Evolutionary conservation across 2,888 invertebrate species (phyloP).

Genomic region (Cataglyphis albicans): DNA sequence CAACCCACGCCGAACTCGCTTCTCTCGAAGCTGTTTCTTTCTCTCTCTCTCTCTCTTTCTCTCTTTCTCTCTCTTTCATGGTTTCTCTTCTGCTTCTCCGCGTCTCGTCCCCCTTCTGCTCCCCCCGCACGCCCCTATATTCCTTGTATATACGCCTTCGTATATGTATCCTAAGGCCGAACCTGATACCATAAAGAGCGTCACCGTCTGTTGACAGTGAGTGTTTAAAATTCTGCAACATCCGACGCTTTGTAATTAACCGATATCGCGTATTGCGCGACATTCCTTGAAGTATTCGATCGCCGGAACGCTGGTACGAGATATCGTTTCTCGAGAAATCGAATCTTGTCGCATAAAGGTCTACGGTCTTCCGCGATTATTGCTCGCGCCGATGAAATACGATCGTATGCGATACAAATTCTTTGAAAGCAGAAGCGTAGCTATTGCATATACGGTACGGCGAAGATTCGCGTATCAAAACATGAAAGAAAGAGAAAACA

Average conservation of each 20-base stretch:
- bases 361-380: constrained; percentile 15
- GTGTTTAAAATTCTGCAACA: constrained; percentile 44
- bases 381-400: constrained; percentile 11
- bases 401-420: background rate
- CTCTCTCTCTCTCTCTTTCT: background rate
- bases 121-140: background rate
- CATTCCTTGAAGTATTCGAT: background rate
- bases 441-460: background rate
- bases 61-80: constrained; percentile 16
- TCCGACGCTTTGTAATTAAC: constrained; percentile 27
- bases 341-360: background rate
- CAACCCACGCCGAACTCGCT: constrained; percentile 75
- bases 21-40: constrained; percentile 39
- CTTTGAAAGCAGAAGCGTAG: background rate
- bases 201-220: constrained; percentile 31
- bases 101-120: constrained; percentile 8
- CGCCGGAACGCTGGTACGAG: background rate
- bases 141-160: constrained; percentile 30
- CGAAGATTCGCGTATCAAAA: background rate
- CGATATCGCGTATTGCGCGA: constrained; percentile 35
- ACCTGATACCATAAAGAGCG: constrained; percentile 69
- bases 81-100: background rate
- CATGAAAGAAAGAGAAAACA: background rate
- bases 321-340: background rate
- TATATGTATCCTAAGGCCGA: constrained; percentile 66